A percentile compares a stretch with the other conserved stretches of the same genome.
phyloP scores from a whole-genome alignment of 2,888 invertebrate species.

The Athalia cordata region DNA sequence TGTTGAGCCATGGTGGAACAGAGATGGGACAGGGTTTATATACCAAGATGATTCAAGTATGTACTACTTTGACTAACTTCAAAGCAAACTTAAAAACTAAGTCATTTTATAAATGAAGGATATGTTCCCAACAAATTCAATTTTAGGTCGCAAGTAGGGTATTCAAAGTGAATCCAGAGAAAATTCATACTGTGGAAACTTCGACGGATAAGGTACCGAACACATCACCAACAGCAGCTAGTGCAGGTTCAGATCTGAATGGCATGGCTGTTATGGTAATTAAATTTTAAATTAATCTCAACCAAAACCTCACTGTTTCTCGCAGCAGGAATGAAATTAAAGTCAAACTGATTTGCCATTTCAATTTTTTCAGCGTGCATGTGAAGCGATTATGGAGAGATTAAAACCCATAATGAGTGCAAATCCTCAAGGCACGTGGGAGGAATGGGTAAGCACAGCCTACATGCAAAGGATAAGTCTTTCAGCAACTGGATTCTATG shows the following conservation, averaged over 20 bases:
- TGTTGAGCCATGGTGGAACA: slow-evolving; percentile 92
- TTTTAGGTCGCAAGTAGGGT: slow-evolving; percentile 82
- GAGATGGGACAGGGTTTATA: slow-evolving; percentile 99
- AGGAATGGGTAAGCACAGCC: slow-evolving; percentile 87
- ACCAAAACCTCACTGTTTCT: neutral
- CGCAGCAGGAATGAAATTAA: neutral
- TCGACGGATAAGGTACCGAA: slow-evolving; percentile 94
- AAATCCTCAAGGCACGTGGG: slow-evolving; percentile 88
- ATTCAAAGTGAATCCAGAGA: slow-evolving; percentile 81
- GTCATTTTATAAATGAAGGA: too few species aligned
- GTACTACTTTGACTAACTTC: slow-evolving; percentile 3
- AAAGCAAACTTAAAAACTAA: neutral
- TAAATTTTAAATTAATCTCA: slow-evolving; percentile 33
- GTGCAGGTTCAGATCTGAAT: slow-evolving; percentile 91
- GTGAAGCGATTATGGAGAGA: slow-evolving; percentile 82
- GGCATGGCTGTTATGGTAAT: slow-evolving; percentile 89
- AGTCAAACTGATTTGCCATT: neutral
- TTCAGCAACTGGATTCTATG: slow-evolving; percentile 89
- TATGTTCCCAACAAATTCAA: slow-evolving; percentile 13
- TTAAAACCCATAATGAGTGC: slow-evolving; percentile 84
- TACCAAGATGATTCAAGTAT: slow-evolving; percentile 93
- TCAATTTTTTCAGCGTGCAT: slow-evolving; percentile 80
- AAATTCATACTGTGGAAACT: slow-evolving; percentile 89
- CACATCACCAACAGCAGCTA: slow-evolving; percentile 92
- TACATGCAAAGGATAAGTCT: slow-evolving; percentile 86